phyloP scores from a whole-genome alignment of 2,888 invertebrate species.

The Laothoe populi region DNA sequence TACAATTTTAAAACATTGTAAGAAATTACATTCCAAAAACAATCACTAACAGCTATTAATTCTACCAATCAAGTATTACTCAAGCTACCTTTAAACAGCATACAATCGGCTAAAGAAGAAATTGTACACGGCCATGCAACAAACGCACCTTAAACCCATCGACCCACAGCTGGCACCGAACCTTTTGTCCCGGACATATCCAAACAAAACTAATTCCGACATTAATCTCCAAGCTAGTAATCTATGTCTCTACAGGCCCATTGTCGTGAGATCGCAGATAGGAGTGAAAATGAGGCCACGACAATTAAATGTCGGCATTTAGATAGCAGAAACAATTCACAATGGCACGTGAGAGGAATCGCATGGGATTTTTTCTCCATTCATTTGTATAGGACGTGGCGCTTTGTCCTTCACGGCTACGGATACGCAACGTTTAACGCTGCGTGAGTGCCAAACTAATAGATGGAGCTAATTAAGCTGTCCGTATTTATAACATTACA shows the following conservation, averaged over 20 bases:
- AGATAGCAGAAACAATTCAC: slow-evolving; percentile 72
- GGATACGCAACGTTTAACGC: slow-evolving; percentile 44
- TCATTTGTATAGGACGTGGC: slow-evolving; percentile 50
- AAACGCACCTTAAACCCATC: slow-evolving; percentile 5
- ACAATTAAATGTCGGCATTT: slow-evolving; percentile 73
- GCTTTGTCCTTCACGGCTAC: slow-evolving; percentile 47
- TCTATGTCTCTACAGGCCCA: slow-evolving; percentile 41
- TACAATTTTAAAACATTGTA: too few relatives aligned
- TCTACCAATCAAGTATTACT: neutral
- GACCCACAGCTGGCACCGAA: neutral
- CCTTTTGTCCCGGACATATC: slow-evolving; percentile 16
- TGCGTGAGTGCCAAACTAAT: slow-evolving; percentile 47
- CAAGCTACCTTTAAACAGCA: neutral
- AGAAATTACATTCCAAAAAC: neutral
- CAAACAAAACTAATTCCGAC: slow-evolving; percentile 28
- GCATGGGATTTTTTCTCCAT: slow-evolving; percentile 66
- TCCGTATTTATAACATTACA: slow-evolving; percentile 15
- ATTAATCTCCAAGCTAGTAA: slow-evolving; percentile 28
- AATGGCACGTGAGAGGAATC: slow-evolving; percentile 78
- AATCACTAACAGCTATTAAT: neutral
- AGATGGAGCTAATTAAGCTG: slow-evolving; percentile 43
- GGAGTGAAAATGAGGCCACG: slow-evolving; percentile 69
- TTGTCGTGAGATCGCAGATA: slow-evolving; percentile 71
- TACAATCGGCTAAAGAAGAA: too few relatives aligned
- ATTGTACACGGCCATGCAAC: neutral